phyloP scores from a whole-genome alignment of 2,888 invertebrate species.

The Yponomeuta sedellus region DNA sequence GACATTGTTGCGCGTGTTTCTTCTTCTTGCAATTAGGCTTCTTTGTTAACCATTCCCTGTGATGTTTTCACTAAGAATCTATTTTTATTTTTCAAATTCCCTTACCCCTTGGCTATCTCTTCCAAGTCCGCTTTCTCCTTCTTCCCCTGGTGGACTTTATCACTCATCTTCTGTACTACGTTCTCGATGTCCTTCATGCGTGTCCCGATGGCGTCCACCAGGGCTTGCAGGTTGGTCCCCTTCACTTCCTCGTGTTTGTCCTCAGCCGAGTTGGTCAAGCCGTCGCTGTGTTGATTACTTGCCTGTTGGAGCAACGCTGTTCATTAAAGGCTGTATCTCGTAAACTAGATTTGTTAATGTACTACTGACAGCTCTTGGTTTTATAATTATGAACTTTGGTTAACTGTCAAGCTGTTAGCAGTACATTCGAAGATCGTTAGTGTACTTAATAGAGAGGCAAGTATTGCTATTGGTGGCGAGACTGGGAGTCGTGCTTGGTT shows the following conservation, averaged over 20 bases:
- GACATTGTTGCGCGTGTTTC: too few species aligned
- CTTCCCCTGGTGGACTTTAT: conserved; percentile 36
- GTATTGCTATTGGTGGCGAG: too few species aligned
- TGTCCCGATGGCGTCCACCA: conserved; percentile 63
- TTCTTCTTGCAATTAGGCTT: too few species aligned
- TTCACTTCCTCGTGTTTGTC: background rate
- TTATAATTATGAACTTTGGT: too few species aligned
- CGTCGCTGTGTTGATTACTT: background rate
- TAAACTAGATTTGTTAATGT: too few species aligned
- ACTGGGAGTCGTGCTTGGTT: too few species aligned
- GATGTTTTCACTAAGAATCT: background rate
- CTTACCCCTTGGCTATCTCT: conserved; percentile 38
- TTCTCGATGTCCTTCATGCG: conserved; percentile 61
- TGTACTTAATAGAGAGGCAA: too few species aligned
- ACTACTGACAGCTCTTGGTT: background rate
- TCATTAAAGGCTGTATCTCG: background rate
- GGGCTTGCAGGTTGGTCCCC: conserved; percentile 42
- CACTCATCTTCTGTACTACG: conserved; percentile 61
- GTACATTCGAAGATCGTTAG: too few species aligned
- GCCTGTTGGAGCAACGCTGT: background rate
- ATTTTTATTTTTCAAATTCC: background rate
- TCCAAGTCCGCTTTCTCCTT: conserved; percentile 26
- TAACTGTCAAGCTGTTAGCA: too few species aligned
- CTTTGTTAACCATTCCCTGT: too few species aligned
- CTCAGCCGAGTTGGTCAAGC: background rate